A percentile compares a stretch with the other conserved stretches of the same genome.
Evolutionary conservation across 2,888 invertebrate genomes (phyloP).

Genomic region (Stratiomys singularior): DNA sequence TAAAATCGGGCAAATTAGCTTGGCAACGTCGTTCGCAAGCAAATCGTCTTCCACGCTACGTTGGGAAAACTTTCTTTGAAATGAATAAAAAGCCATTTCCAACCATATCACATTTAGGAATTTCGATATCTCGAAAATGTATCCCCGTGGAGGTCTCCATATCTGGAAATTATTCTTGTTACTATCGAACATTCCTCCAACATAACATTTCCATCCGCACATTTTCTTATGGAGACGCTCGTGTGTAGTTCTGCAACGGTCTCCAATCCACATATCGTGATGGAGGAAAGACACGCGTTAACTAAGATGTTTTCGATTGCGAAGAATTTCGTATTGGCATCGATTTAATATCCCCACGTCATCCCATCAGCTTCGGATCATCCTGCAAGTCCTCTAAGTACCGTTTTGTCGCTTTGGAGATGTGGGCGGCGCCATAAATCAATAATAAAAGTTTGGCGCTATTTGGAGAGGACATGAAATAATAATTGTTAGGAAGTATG

Average conservation of each 20-base stretch:
- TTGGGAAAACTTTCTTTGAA: neutral
- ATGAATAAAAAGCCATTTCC: neutral
- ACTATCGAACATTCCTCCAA: neutral
- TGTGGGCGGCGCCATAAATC: neutral
- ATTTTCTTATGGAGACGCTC: neutral
- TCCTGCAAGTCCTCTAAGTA: neutral
- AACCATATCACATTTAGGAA: neutral
- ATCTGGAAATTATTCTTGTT: neutral
- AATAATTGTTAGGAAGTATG: neutral
- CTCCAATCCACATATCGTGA: too few relatives aligned
- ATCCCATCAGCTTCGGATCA: neutral
- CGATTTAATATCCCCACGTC: neutral
- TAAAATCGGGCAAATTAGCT: too few relatives aligned
- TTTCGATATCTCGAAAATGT: neutral
- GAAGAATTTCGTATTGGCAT: neutral
- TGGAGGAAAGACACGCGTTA: neutral
- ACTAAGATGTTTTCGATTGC: neutral
- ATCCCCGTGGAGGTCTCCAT: neutral
- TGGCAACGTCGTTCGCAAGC: neutral
- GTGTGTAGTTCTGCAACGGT: too few relatives aligned
- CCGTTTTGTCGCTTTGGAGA: too few relatives aligned
- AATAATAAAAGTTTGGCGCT: neutral
- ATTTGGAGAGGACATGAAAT: neutral
- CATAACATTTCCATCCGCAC: neutral
- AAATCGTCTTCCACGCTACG: neutral